Evolutionary conservation across 2,113 vertebrate genomes (phyloP).

Genomic region (Irena cyanogastra): DNA sequence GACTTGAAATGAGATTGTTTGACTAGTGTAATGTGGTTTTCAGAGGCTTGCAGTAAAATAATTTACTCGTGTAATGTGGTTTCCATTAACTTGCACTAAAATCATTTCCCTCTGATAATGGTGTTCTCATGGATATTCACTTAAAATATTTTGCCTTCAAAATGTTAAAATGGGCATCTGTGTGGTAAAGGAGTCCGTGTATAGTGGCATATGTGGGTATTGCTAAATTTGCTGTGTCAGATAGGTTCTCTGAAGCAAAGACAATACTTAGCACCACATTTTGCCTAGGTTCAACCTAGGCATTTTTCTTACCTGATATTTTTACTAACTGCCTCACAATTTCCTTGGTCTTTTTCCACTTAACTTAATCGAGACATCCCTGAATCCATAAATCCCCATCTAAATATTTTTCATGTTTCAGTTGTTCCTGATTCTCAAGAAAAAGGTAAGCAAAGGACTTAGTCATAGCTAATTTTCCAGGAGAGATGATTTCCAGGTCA

Average conservation of each 20-base stretch:
- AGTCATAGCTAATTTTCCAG: conserved; percentile 23
- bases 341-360: background rate
- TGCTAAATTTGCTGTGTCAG: conserved; percentile 29
- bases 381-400: background rate
- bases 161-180: conserved; percentile 28
- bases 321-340: background rate
- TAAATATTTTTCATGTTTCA: conserved; percentile 9
- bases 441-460: background rate
- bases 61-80: conserved; percentile 74
- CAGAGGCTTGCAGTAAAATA: conserved; percentile 75
- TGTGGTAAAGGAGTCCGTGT: conserved; percentile 5
- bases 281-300: background rate
- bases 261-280: background rate
- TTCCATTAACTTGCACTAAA: conserved; percentile 77
- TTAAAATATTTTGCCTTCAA: conserved; percentile 63
- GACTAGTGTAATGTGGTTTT: conserved; percentile 76
- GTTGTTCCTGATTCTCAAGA: background rate
- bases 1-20: conserved; percentile 77
- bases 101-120: conserved; percentile 71
- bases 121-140: conserved; percentile 65
- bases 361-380: background rate
- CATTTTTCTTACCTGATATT: background rate
- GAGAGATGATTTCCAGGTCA: conserved; percentile 40
- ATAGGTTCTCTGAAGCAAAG: background rate
- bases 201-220: background rate